phyloP scores from a whole-genome alignment of 2,113 vertebrate species.

The Echinops telfairi region DNA sequence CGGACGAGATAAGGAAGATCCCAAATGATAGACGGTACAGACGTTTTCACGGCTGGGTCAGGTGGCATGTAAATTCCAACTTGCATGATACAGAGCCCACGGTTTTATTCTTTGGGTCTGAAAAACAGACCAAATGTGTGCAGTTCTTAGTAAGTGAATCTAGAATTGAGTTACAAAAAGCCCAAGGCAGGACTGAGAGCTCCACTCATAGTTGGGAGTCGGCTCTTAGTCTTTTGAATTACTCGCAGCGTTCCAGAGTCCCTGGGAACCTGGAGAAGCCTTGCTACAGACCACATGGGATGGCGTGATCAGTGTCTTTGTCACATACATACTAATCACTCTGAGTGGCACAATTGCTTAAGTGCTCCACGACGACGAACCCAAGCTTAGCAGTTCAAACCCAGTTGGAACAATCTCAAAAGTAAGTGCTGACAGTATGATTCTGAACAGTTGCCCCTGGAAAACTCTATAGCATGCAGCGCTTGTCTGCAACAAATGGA shows the following conservation, averaged over 20 bases:
- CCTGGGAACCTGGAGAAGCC: background rate
- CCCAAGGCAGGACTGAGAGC: background rate
- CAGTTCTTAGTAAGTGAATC: background rate
- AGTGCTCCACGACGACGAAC: background rate
- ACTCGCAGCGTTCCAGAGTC: conserved; percentile 4
- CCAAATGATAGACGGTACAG: background rate
- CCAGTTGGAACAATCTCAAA: background rate
- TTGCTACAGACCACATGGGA: background rate
- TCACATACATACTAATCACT: background rate
- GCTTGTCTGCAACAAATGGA: too few species aligned
- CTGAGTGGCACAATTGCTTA: background rate
- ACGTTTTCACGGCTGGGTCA: background rate
- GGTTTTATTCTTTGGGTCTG: background rate
- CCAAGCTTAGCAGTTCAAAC: background rate
- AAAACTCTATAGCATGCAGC: background rate
- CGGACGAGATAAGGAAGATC: background rate
- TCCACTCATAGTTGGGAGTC: background rate
- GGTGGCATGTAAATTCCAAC: background rate
- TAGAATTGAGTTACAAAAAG: conserved; percentile 54
- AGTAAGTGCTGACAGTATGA: background rate
- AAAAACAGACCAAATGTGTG: conserved; percentile 38
- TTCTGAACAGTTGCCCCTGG: background rate
- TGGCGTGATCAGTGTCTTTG: background rate
- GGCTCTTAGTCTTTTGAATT: background rate
- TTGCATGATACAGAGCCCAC: background rate